These are phyloP conservation scores for Sphenopsis melanotis DNA, from an alignment of 2,797 vertebrate genomes.

Conservation along the genomic window DNA sequence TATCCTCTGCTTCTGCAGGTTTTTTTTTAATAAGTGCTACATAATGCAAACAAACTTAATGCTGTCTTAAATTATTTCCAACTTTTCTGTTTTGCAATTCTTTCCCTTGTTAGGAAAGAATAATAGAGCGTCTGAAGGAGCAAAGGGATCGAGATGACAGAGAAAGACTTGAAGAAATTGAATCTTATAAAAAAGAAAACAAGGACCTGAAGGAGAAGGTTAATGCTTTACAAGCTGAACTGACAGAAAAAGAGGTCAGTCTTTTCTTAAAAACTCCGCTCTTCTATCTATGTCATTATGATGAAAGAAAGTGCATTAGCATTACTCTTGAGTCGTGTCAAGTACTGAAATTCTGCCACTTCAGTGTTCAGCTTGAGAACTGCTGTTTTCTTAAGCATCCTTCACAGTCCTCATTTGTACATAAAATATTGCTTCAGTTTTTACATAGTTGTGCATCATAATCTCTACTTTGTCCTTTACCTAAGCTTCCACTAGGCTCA, in stretches of 20 bases:
- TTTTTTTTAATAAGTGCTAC: not conserved
- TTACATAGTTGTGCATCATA: not conserved
- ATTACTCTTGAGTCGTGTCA: not conserved
- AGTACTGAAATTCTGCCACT: not conserved
- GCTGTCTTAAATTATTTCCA: not conserved
- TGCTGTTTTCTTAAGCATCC: not conserved
- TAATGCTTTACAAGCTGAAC: slow-evolving; percentile 92
- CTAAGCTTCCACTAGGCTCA: not conserved
- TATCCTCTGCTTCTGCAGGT: not conserved
- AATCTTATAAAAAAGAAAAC: slow-evolving; percentile 97
- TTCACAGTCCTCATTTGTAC: not conserved
- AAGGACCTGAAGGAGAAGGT: slow-evolving; percentile 98
- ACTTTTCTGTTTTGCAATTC: not conserved
- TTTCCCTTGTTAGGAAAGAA: slow-evolving; percentile 86
- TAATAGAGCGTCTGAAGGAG: slow-evolving; percentile 98
- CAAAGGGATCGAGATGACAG: slow-evolving; percentile 95
- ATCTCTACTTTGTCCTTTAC: not conserved
- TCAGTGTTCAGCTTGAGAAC: not conserved
- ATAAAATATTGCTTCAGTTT: not conserved
- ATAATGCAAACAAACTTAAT: not conserved
- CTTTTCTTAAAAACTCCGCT: not conserved
- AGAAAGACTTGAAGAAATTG: slow-evolving; percentile 93
- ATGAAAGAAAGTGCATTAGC: not conserved
- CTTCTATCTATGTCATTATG: not conserved
- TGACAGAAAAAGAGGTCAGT: slow-evolving; percentile 97